Base-by-base conservation (phyloP, 2,113 vertebrate species). In the Crocuta crocuta region DNA sequence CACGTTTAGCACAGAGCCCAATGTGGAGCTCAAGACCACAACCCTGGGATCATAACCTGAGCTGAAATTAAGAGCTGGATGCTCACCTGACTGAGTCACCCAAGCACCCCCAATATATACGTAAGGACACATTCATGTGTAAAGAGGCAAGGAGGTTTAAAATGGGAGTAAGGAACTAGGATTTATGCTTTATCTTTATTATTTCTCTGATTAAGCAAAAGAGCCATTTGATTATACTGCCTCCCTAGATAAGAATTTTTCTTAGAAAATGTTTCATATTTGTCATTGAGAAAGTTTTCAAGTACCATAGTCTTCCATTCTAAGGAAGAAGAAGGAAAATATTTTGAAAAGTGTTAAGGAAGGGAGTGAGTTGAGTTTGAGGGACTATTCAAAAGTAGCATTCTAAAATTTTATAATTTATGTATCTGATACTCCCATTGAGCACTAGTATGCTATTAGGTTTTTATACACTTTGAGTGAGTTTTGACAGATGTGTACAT, bases 121-220 rank as follows among this genome's bases (percentile, higher is more conserved):
- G 35, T 55, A 97, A 76, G 91, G 88, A 66, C 66, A 71, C 31
- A 33, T 68, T 35, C 33, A 53, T 48, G 10, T 45, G 31, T 92
- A 90, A 87, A 95, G 83, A 91, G 79, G 84, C 31, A 88, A 83
- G 48, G 78, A 15, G 45, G 26, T 33, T 92, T 82, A 55, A 94
- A 96, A 55, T 39, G 65, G 88, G 17, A 19, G 31, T 45, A 86
- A 89, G 58, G 53, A 82, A 89, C 19, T 70, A 86, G 86, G 78
- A 86, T 74, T 95, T 68, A 39, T 39, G 39, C 33, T 86, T 86
- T 83, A 55, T 76, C 81, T 94, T 97, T 82, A 80, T 96, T 83
- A 88, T 85, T 90, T 73, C n/a, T 79, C n/a, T 87, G 58, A 33
- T 93, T 93, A 73, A 93, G 68, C 80, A 93, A 94, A 45, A n/a